These are phyloP conservation scores for Chinchilla lanigera DNA, from an alignment of 2,113 vertebrate genomes.

Conservation along the genomic window DNA sequence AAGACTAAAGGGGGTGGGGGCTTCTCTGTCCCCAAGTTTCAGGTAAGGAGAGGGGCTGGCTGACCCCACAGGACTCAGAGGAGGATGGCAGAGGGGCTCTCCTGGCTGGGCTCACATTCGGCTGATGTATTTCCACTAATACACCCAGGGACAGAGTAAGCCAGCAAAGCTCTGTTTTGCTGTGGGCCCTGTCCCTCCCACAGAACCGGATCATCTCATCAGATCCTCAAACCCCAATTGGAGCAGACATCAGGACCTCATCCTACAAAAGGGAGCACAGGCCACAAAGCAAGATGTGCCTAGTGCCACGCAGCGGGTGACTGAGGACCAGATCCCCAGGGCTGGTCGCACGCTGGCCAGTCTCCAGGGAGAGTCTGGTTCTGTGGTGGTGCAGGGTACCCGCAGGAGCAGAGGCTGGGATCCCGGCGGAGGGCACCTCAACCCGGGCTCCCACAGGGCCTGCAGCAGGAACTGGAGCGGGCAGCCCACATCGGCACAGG, in stretches of 20 bases:
- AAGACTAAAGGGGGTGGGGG: accelerated
- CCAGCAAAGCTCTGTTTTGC: accelerated
- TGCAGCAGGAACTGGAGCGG: accelerated
- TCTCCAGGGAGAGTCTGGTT: not conserved
- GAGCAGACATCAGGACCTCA: accelerated
- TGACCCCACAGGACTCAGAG: not conserved
- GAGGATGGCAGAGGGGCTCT: too few relatives aligned
- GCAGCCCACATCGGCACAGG: accelerated
- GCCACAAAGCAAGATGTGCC: accelerated
- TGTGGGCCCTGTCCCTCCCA: accelerated
- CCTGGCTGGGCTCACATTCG: accelerated
- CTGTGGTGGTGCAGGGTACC: accelerated
- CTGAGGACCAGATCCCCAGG: not conserved
- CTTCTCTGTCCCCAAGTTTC: accelerated
- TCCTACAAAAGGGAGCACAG: accelerated
- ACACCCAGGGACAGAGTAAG: accelerated
- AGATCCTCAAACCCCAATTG: accelerated
- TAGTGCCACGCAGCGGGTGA: accelerated
- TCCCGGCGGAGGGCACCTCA: not conserved
- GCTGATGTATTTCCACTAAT: accelerated
- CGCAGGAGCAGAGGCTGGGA: not conserved
- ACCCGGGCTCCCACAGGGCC: not conserved
- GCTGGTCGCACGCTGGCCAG: accelerated
- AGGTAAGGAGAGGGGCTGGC: not conserved
- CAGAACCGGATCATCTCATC: accelerated